Evolutionary conservation across 1,140 invertebrate species (phyloP).

Genomic region (Elysia chlorotica): DNA sequence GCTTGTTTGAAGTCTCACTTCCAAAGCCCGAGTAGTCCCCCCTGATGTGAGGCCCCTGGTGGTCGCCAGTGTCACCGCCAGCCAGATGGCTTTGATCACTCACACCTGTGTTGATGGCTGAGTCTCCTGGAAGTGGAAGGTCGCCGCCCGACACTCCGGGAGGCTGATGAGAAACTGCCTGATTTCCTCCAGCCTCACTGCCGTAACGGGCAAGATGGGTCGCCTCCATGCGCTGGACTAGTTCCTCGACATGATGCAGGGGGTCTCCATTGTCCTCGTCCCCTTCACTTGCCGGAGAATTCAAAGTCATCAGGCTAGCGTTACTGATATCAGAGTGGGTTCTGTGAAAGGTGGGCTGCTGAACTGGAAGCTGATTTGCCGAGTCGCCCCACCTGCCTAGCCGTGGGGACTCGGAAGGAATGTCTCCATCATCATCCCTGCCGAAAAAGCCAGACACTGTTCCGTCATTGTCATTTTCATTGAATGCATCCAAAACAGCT

Average conservation of each 20-base stretch:
- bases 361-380: no score
- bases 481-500: not conserved
- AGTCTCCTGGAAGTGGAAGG: not conserved
- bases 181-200: not conserved
- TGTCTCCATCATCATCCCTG: constrained; percentile 16
- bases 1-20: not conserved
- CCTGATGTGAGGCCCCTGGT: constrained; percentile 18
- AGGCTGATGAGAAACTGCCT: not conserved
- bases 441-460: constrained; percentile 27
- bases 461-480: constrained; percentile 16
- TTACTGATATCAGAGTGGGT: constrained; percentile 36
- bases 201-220: not conserved
- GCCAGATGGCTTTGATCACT: not conserved
- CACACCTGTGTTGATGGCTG: not conserved
- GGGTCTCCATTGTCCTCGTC: constrained; percentile 11
- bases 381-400: no score
- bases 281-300: constrained; percentile 20
- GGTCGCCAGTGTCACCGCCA: constrained; percentile 2
- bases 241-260: constrained; percentile 6
- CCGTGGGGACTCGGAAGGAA: not conserved
- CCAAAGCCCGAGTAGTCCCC: constrained; percentile 3
- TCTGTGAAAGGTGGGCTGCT: constrained; percentile 23
- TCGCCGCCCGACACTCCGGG: no score
- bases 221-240: constrained; percentile 6
- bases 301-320: constrained; percentile 37